Evolutionary conservation across 2,797 vertebrate species (phyloP).

Genomic region (Limosa lapponica): DNA sequence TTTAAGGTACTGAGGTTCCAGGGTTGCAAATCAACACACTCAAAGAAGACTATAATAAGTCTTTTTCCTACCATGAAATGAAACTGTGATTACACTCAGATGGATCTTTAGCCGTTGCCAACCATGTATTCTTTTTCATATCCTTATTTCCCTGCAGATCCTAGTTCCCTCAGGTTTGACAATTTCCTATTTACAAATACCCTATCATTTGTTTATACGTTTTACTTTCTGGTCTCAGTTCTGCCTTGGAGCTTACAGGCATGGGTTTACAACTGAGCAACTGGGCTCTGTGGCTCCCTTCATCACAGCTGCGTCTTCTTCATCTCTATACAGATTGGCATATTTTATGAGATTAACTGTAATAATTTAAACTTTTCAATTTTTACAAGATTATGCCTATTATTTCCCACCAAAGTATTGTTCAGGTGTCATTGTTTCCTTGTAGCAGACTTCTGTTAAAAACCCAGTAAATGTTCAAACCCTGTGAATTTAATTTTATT

Average conservation of each 20-base stretch:
- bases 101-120: neutral
- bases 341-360: neutral
- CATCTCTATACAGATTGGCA: neutral
- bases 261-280: neutral
- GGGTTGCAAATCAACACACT: neutral
- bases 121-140: neutral
- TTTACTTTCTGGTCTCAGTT: neutral
- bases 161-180: neutral
- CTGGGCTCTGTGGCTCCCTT: neutral
- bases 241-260: neutral
- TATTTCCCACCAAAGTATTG: neutral
- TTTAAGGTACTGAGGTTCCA: neutral
- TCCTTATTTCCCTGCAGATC: neutral
- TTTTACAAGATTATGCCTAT: neutral
- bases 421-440: neutral
- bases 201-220: neutral
- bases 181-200: neutral
- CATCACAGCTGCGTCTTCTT: neutral
- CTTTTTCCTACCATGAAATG: neutral
- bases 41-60: neutral
- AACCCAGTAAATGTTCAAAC: neutral
- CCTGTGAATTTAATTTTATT: neutral
- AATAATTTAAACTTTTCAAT: neutral
- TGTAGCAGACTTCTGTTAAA: neutral
- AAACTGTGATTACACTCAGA: neutral